Base-by-base conservation (phyloP, 1,140 invertebrate genomes). In the Brachionus paranguensis region DNA sequence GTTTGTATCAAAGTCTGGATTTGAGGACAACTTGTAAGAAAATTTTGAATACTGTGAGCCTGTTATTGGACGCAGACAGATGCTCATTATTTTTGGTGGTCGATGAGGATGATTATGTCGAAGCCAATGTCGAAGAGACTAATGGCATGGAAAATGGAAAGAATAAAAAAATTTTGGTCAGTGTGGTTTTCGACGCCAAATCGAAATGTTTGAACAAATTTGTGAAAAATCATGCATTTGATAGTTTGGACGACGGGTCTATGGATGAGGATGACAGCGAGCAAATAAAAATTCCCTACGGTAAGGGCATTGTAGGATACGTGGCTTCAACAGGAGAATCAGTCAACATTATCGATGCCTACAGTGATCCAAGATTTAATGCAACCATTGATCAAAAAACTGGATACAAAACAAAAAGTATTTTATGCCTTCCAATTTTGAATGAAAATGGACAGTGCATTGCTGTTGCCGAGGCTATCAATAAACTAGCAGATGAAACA, bases 391-490 rank as follows among this genome's bases (percentile, higher is more conserved):
- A 98, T 89, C 92, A 93, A 85, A 91, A 93, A 85, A 97, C 96
- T 0, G 96, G 96, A 1, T 98, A 97, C 90, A 94, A 93, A 87
- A 98, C 96, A 0, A 93, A 93, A 70, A 91, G 94, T 78, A 95
- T 98, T 79, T 91, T 98, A 4, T 96, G 94, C 86, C 94, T 97
- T 93, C 96, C 96, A 6, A 96, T 98, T 85, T 96, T 95, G 88
- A 97, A 97, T 90, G 95, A 95, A 87, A 94, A 96, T 86, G 96
- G 95, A 0, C 94, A 96, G 86, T 96, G 98, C 0, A 96, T 98
- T 85, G 96, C 96, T 3, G 96, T 98, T 0, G 96, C 96, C 43
- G 95, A 98, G 91, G 96, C 97, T 85, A 96, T 98, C 85, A 98
- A 98, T 89, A 98, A 98, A 91, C 86, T 87, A 70, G 86, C 85